Conservation (phyloP, 2,888 invertebrate genomes). For the Iphiclides podalirius region DNA sequence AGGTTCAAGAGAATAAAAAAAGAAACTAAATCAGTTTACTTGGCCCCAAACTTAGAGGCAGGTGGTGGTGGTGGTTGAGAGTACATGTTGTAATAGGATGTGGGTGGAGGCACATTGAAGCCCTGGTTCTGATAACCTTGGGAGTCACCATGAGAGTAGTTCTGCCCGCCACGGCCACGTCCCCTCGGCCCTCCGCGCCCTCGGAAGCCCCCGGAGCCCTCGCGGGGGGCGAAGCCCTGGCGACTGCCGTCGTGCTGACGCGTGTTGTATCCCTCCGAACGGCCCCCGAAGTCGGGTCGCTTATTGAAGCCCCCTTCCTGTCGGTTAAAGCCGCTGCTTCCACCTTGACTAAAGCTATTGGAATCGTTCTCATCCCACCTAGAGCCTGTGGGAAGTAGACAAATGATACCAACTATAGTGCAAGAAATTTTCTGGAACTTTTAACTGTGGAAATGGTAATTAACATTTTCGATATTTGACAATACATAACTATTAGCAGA, state of each 20-base stretch:
- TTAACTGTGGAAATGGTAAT: too few species aligned
- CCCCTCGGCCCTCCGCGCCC: constrained; percentile 43
- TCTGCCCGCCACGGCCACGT: constrained; percentile 28
- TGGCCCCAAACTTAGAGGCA: constrained; percentile 25
- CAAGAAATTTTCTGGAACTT: background rate
- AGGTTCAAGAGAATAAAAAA: too few species aligned
- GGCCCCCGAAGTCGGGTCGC: constrained; percentile 27
- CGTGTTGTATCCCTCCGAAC: constrained; percentile 21
- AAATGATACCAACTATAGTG: background rate
- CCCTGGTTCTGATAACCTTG: constrained; percentile 24
- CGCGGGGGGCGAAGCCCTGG: constrained; percentile 27
- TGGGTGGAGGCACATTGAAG: constrained; percentile 50
- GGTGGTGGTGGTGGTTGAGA: constrained; percentile 62
- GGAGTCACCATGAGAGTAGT: constrained; percentile 23
- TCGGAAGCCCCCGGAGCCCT: constrained; percentile 43
- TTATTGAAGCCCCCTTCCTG: constrained; percentile 30
- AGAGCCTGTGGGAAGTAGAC: constrained; percentile 39
- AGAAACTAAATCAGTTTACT: constrained; percentile 1
- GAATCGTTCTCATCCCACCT: constrained; percentile 49
- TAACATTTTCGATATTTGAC: too few species aligned
- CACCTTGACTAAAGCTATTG: constrained; percentile 11
- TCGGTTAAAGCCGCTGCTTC: constrained; percentile 25
- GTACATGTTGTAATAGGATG: constrained; percentile 70
- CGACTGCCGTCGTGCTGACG: constrained; percentile 26
- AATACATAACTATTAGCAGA: too few species aligned